These are phyloP conservation scores for Dolichallabes microphthalmus DNA, from an alignment of 2,113 vertebrate genomes.

Conservation along the genomic window DNA sequence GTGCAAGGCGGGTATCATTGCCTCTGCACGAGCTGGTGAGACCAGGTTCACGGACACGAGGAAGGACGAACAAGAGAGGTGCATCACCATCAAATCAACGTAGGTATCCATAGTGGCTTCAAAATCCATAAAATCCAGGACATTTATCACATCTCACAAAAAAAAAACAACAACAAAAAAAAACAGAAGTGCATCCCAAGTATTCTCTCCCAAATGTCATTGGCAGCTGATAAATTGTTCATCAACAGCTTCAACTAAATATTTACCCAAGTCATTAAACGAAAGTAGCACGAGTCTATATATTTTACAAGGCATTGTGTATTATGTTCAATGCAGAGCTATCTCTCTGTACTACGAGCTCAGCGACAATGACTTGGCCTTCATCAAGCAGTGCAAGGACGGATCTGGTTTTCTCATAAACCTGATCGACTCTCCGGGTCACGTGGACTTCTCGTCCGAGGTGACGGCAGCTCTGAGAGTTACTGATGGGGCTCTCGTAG, in stretches of 20 bases:
- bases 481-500: conserved; percentile 58
- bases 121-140: background rate
- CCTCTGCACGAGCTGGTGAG: conserved; percentile 57
- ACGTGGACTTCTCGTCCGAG: conserved; percentile 65
- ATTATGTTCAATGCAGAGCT: conserved; percentile 44
- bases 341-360: conserved; percentile 62
- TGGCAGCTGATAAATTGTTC: conserved; percentile 8
- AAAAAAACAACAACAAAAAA: too few species aligned
- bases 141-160: background rate
- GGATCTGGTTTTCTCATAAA: conserved; percentile 63
- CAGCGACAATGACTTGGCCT: conserved; percentile 55
- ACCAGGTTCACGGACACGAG: conserved; percentile 59
- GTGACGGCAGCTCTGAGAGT: conserved; percentile 60
- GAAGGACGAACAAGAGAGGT: conserved; percentile 64
- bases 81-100: conserved; percentile 58
- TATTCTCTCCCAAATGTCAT: background rate
- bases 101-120: conserved; percentile 46
- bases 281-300: background rate
- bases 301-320: conserved; percentile 25
- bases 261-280: conserved; percentile 18
- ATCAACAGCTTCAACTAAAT: background rate
- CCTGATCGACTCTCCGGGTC: conserved; percentile 62
- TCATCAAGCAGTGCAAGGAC: conserved; percentile 61
- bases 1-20: conserved; percentile 59
- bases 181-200: background rate